Evolutionary conservation across 2,888 invertebrate genomes (phyloP).

Genomic region (Metacarcinus magister): DNA sequence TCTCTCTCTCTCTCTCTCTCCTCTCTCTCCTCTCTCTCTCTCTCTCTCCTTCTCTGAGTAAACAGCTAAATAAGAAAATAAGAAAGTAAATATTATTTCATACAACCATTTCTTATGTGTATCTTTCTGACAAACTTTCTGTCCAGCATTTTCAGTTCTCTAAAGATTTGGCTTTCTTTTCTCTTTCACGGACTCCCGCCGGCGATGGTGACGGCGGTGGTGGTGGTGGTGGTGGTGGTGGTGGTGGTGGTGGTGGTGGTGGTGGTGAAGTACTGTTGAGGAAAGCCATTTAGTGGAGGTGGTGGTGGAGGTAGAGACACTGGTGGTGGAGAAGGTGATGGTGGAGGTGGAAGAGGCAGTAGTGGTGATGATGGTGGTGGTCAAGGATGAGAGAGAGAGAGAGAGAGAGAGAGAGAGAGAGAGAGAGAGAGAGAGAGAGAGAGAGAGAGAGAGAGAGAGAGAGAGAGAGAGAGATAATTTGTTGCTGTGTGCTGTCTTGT

Average conservation of each 20-base stretch:
- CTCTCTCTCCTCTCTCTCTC: not conserved
- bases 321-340: not conserved
- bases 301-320: not conserved
- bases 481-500: too few species aligned
- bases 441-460: not conserved
- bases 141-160: conserved; percentile 14
- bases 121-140: not conserved
- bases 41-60: not conserved
- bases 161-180: not conserved
- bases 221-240: not conserved
- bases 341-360: not conserved
- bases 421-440: not conserved
- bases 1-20: not conserved
- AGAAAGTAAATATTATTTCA: conserved; percentile 13
- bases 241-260: conserved; percentile 9
- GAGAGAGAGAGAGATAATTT: too few species aligned
- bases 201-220: not conserved
- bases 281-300: not conserved
- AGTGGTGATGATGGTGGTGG: not conserved
- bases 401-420: not conserved
- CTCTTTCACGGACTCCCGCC: not conserved
- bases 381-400: not conserved
- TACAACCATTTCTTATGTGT: not conserved
- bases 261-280: not conserved
- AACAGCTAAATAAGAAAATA: not conserved